A percentile compares a stretch with the other conserved stretches of the same genome.
Evolutionary conservation across 2,888 invertebrate genomes (phyloP).

Genomic region (Trissolcus japonicus): DNA sequence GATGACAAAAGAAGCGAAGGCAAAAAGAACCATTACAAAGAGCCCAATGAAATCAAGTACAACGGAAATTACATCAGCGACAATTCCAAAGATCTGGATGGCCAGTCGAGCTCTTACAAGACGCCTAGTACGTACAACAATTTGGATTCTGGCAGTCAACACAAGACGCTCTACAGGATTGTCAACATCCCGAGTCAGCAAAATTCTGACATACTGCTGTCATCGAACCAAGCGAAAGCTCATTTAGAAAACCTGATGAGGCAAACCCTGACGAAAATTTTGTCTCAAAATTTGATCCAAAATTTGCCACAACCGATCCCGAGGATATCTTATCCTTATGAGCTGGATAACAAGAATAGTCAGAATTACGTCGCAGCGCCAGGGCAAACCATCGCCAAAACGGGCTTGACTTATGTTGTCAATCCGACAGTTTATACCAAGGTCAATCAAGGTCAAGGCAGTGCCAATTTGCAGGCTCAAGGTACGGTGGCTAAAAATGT

Average conservation of each 20-base stretch:
- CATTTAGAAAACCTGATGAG: constrained; percentile 70
- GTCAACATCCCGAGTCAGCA: constrained; percentile 67
- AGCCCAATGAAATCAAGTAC: constrained; percentile 62
- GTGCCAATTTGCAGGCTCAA: constrained; percentile 42
- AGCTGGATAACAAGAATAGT: constrained; percentile 52
- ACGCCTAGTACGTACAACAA: constrained; percentile 64
- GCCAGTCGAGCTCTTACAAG: constrained; percentile 67
- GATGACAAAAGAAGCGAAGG: constrained; percentile 58
- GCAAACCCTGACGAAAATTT: constrained; percentile 65
- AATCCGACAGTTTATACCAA: constrained; percentile 61
- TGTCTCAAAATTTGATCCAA: constrained; percentile 63
- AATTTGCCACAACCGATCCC: constrained; percentile 24
- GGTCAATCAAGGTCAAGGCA: constrained; percentile 51
- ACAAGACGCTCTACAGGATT: constrained; percentile 66
- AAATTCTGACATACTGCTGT: constrained; percentile 63
- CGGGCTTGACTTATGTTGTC: constrained; percentile 67
- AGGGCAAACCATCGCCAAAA: constrained; percentile 63
- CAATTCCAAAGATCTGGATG: constrained; percentile 67
- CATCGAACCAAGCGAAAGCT: constrained; percentile 53
- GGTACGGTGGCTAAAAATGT: constrained; percentile 53
- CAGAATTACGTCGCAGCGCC: constrained; percentile 52
- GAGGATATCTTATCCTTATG: constrained; percentile 40
- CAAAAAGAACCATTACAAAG: constrained; percentile 59
- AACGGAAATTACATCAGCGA: constrained; percentile 68
- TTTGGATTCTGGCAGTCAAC: constrained; percentile 62